phyloP scores from a whole-genome alignment of 2,797 vertebrate genomes.

The Huso huso region DNA sequence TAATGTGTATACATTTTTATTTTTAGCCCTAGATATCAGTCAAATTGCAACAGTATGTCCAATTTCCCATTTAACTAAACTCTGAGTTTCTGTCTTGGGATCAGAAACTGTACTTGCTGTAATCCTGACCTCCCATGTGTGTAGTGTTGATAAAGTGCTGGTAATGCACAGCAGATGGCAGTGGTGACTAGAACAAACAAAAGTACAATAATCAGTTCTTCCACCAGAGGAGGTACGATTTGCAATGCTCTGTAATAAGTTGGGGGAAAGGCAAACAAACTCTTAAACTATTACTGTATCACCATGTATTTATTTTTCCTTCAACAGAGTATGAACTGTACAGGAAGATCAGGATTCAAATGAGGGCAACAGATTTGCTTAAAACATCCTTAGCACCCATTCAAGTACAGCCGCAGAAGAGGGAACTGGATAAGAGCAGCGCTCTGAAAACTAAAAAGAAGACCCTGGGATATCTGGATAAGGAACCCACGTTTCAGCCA shows the following conservation, averaged over 20 bases:
- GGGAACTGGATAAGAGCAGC: constrained; percentile 40
- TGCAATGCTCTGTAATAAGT: no score
- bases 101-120: no score
- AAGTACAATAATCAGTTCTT: no score
- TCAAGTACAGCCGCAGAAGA: constrained; percentile 27
- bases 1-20: no score
- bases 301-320: constrained; percentile 28
- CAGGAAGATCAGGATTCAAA: constrained; percentile 60
- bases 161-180: no score
- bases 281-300: background rate
- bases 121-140: no score
- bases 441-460: constrained; percentile 60
- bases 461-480: constrained; percentile 69
- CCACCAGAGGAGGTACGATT: no score
- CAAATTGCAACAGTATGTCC: background rate
- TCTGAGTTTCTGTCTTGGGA: background rate
- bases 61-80: background rate
- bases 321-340: constrained; percentile 63
- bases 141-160: no score
- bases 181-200: no score
- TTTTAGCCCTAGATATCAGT: no score
- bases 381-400: constrained; percentile 46
- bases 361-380: constrained; percentile 60
- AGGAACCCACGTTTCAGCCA: constrained; percentile 74
- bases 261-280: no score